phyloP scores from a whole-genome alignment of 2,113 vertebrate species.

The Grus americana region DNA sequence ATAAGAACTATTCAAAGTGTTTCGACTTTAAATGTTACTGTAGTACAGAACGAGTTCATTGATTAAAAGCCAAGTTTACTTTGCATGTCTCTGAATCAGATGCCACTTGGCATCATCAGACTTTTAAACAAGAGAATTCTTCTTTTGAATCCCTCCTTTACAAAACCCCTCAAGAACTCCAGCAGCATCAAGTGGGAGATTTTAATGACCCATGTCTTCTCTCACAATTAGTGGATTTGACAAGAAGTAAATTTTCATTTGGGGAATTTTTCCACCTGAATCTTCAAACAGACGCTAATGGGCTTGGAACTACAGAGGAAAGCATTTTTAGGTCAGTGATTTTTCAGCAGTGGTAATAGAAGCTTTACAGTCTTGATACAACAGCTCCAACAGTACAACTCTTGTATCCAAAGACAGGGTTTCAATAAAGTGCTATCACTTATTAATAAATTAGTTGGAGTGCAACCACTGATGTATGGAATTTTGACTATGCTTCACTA shows the following conservation, averaged over 20 bases:
- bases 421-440: conserved; percentile 47
- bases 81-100: background rate
- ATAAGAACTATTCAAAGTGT: background rate
- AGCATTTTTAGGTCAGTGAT: conserved; percentile 67
- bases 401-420: conserved; percentile 37
- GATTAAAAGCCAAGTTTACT: background rate
- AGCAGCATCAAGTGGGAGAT: conserved; percentile 13
- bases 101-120: background rate
- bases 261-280: conserved; percentile 62
- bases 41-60: background rate
- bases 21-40: background rate
- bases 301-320: conserved; percentile 56
- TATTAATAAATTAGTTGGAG: conserved; percentile 56
- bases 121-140: background rate
- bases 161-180: background rate
- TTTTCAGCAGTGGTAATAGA: conserved; percentile 43
- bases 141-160: background rate
- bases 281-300: conserved; percentile 54
- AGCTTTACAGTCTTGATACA: conserved; percentile 38
- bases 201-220: conserved; percentile 24
- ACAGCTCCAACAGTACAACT: conserved; percentile 50
- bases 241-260: conserved; percentile 48
- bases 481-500: conserved; percentile 50
- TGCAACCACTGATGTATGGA: conserved; percentile 52
- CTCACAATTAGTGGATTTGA: conserved; percentile 54